Percentiles rank a stretch among this genome's conserved stretches.
phyloP scores from a whole-genome alignment of 1,140 invertebrate genomes.

The Neelides sp. region DNA sequence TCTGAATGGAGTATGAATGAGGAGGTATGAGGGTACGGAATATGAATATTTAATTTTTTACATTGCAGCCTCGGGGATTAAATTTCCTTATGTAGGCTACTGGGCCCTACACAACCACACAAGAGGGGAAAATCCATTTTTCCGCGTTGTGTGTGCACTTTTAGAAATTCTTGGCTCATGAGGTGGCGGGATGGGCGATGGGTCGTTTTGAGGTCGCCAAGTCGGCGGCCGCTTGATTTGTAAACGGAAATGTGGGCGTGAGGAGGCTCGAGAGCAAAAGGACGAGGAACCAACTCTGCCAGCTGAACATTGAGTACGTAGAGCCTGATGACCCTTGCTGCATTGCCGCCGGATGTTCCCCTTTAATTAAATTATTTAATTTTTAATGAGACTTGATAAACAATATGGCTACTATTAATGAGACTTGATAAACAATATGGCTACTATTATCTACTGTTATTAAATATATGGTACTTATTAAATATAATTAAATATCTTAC shows the following conservation, averaged over 20 bases:
- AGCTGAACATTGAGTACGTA: slow-evolving; percentile 22
- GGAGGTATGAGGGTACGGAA: too few species aligned
- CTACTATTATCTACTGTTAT: not conserved
- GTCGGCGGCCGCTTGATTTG: slow-evolving; percentile 9
- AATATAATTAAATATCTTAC: too few species aligned
- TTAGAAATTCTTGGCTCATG: too few species aligned
- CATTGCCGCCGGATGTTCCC: slow-evolving; percentile 36
- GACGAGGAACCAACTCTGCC: slow-evolving; percentile 24
- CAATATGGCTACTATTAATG: not conserved
- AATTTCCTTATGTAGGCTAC: too few species aligned
- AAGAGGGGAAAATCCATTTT: too few species aligned
- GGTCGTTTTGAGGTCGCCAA: not conserved
- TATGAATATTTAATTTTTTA: too few species aligned
- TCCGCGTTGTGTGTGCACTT: too few species aligned
- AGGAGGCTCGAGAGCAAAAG: slow-evolving; percentile 20
- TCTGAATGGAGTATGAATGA: too few species aligned
- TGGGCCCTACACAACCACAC: too few species aligned
- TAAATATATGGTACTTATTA: too few species aligned
- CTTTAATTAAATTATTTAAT: slow-evolving; percentile 15
- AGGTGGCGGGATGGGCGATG: not conserved
- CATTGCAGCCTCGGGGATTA: too few species aligned
- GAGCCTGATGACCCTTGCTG: slow-evolving; percentile 32
- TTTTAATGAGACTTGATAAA: not conserved
- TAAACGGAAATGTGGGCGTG: slow-evolving; percentile 19
- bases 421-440: not conserved